phyloP scores from a whole-genome alignment of 2,888 invertebrate species.

The Actias luna region DNA sequence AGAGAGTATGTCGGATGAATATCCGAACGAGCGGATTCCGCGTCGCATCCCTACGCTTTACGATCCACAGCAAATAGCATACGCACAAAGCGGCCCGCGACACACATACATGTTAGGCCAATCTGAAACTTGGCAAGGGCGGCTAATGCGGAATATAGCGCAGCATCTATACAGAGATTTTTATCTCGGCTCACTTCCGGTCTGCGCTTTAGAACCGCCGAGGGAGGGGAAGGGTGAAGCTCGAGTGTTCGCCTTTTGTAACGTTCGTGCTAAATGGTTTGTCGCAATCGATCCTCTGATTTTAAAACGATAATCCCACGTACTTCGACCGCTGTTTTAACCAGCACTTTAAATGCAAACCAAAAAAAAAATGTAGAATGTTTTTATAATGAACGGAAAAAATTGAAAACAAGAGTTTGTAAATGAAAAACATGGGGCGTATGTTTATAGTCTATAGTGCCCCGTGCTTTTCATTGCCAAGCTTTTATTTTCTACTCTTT shows the following conservation, averaged over 20 bases:
- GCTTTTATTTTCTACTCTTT: too few relatives aligned
- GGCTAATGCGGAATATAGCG: constrained; percentile 6
- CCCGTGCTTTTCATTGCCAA: too few relatives aligned
- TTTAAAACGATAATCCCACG: background rate
- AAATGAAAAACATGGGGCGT: too few relatives aligned
- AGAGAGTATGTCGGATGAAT: background rate
- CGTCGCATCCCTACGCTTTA: constrained; percentile 1
- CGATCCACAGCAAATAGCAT: constrained; percentile 8
- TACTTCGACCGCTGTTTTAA: background rate
- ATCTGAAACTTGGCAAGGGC: constrained; percentile 11
- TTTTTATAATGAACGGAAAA: too few relatives aligned
- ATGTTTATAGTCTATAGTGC: too few relatives aligned
- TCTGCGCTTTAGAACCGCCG: background rate
- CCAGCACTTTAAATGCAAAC: too few relatives aligned
- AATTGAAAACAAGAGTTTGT: too few relatives aligned
- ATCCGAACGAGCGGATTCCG: background rate
- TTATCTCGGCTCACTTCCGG: constrained; percentile 10
- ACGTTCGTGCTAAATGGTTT: background rate
- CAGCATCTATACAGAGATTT: constrained; percentile 14
- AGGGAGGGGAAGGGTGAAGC: background rate
- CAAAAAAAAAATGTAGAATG: too few relatives aligned
- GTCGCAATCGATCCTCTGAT: background rate
- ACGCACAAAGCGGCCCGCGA: constrained; percentile 8
- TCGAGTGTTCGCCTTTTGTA: background rate
- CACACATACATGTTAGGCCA: constrained; percentile 7